Base-by-base conservation (phyloP, 2,888 invertebrate species). In the Vesta saturnalis region DNA sequence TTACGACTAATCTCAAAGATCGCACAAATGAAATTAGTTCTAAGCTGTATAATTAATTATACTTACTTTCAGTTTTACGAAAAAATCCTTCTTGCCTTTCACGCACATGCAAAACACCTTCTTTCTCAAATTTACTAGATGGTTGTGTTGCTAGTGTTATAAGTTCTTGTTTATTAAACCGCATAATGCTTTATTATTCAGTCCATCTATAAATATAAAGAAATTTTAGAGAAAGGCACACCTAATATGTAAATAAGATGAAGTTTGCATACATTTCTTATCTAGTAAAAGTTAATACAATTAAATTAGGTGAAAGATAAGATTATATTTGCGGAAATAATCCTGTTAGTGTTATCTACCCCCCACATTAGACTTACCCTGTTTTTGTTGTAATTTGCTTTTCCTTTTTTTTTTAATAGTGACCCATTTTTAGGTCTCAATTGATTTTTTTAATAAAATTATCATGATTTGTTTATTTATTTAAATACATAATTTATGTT, bases 51-150 rank as follows among this genome's bases (percentile, higher is more conserved):
- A n/a, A n/a, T n/a, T n/a, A n/a, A n/a, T n/a, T n/a, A n/a, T 30
- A 87, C 89, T 89, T 86, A 96, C 97, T 94, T 90, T 96, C 96
- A 73, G 93, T 90, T 83, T 94, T 90, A 74, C 95, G 90, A 86
- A 97, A 96, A 84, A 96, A 93, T 66, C 95, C 93, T 82, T 97
- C 97, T 80, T 95, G 95, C 73, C 93, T 90, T 83, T 97, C 96
- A 77, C 93, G 91, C 67, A 97, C 89, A 73, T 92, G 90, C 70
- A 97, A 86, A 72, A 94, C 89, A 65, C 97, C 97, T 86, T 97
- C 96, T 80, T 94, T 94, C 83, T 97, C 96, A 83, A 95, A 96
- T 84, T 92, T 93, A 77, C 93, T 92, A 8, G 93, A 91, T 49
- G 93, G 92, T 85, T 96, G 95, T 64, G 92, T 92, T 70, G 96